These are phyloP conservation scores for Graptemys geographica DNA, from an alignment of 2,797 vertebrate species.

Conservation along the genomic window DNA sequence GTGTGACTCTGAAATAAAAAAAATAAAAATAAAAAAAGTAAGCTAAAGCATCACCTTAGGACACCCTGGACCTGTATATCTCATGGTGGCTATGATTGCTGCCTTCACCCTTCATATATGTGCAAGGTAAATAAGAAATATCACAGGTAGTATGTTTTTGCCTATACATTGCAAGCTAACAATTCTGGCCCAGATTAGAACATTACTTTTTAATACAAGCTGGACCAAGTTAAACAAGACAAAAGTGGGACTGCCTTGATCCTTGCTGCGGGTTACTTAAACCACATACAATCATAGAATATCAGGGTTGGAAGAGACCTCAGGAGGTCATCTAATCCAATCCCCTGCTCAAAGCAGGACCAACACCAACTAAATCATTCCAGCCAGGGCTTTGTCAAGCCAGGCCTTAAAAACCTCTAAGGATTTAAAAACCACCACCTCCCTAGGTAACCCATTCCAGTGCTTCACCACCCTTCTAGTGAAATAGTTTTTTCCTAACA, in stretches of 20 bases:
- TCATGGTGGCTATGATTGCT: background rate
- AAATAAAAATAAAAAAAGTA: background rate
- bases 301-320: too few relatives aligned
- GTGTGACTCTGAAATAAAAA: background rate
- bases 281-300: too few relatives aligned
- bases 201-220: background rate
- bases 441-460: too few relatives aligned
- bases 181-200: background rate
- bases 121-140: background rate
- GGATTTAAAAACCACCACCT: too few relatives aligned
- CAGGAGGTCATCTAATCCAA: too few relatives aligned
- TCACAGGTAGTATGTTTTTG: rapidly evolving
- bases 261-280: background rate
- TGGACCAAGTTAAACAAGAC: background rate
- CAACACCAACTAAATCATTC: too few relatives aligned
- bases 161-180: background rate
- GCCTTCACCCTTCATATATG: background rate
- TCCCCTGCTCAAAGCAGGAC: too few relatives aligned
- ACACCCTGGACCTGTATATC: background rate
- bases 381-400: too few relatives aligned
- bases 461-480: too few relatives aligned
- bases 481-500: too few relatives aligned
- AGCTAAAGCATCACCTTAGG: background rate
- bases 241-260: background rate
- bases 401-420: too few relatives aligned